Evolutionary conservation across 2,113 vertebrate genomes (phyloP), one percentile per base, ranked within the genome.

Genomic region (Alces alces): DNA sequence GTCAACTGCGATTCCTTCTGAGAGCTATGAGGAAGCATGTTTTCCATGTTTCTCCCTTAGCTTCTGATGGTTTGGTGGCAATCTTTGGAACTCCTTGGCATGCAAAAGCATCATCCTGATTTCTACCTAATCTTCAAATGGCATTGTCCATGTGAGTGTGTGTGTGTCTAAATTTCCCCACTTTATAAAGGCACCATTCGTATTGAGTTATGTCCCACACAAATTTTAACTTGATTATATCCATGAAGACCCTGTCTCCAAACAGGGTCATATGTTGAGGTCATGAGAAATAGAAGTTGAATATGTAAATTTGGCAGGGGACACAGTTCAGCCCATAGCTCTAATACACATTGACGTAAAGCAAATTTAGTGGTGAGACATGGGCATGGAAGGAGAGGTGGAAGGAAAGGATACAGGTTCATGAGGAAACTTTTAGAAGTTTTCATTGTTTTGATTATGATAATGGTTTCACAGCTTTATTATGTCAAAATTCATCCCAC

Each of bases 161-260:
- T 91, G 50, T 91, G 28, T 73, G 52, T 86, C 36, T 66, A 88
- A 61, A 39, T 94, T 64, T 76, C 30, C 13, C 13, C 13, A 79
- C 92, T 87, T 88, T 82, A 82, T 87, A 47, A 88, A 33, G 25
- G 50, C n/a, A 61, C 13, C 23, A 61, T 30, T 96, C 60, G 43
- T 80, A 45, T 17, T 70, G 43, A 70, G 82, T 87, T 87, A 94
- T 36, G n/a, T 2, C 27, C 47, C 61, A n/a, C 25, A 89, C 6
- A 73, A 64, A 88, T 91, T n/a, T 95, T 84, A 84, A 92, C n/a
- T 83, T 70, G 54, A 84, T 83, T 92, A 88, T 33, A n/a, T 94
- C 10, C 61, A 15, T 88, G 57, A 96, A 91, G 30, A 94, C 11
- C 7, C 73, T 80, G 12, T 57, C 45, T 96, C 25, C 45, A 87